Conservation (phyloP, 2,113 vertebrate genomes). For the Otus sunia region DNA sequence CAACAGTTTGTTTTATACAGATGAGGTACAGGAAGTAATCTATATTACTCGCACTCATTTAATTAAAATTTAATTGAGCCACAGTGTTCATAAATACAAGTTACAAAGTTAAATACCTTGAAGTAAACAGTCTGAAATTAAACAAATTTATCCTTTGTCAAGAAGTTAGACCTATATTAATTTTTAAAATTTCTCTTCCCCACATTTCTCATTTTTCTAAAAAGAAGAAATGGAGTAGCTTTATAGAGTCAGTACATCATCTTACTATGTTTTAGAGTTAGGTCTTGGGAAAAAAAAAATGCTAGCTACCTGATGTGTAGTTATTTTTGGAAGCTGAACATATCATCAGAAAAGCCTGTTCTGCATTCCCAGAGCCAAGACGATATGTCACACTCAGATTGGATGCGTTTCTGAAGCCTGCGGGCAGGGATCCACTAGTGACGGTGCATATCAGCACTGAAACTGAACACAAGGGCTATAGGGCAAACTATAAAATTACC, state of each 20-base stretch:
- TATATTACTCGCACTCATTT: background rate
- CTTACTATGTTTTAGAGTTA: background rate
- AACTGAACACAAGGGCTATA: background rate
- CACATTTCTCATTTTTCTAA: background rate
- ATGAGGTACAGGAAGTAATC: background rate
- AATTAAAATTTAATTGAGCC: background rate
- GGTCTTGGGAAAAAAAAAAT: background rate
- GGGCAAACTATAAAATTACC: background rate
- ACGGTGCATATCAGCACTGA: background rate
- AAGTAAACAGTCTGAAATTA: background rate
- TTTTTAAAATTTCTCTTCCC: background rate
- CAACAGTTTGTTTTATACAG: background rate
- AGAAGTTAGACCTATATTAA: background rate
- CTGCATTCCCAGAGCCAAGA: conserved; percentile 21
- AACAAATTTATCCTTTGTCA: background rate
- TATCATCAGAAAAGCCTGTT: background rate
- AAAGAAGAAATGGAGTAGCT: background rate
- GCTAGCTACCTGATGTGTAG: background rate
- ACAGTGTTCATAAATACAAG: background rate
- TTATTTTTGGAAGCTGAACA: conserved; percentile 44
- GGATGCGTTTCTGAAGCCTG: background rate
- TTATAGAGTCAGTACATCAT: background rate
- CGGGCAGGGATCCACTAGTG: background rate
- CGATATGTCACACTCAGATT: background rate
- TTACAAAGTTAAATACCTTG: background rate